These are phyloP conservation scores for Hiodon tergisus DNA, from an alignment of 2,113 vertebrate species.

Conservation along the genomic window DNA sequence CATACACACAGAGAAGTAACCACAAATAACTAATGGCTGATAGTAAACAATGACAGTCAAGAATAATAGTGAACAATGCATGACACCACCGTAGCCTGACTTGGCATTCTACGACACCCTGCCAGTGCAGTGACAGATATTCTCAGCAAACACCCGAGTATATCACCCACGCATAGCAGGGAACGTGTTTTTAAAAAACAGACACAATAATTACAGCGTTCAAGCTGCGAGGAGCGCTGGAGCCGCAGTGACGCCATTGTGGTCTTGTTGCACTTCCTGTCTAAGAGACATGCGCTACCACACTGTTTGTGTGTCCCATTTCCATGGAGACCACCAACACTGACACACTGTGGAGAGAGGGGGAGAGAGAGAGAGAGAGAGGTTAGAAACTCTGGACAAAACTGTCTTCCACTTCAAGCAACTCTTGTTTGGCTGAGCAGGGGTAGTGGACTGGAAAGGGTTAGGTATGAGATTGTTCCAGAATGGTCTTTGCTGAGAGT, in stretches of 20 bases:
- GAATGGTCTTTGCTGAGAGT: no score
- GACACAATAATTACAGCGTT: not conserved
- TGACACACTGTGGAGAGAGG: not conserved
- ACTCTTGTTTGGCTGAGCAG: no score
- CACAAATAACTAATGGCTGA: not conserved
- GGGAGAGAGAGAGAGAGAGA: not conserved
- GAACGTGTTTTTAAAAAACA: not conserved
- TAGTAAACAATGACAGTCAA: not conserved
- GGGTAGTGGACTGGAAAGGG: no score
- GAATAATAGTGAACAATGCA: no score
- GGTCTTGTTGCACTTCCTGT: constrained; percentile 24
- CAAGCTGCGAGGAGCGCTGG: not conserved
- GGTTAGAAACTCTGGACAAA: not conserved
- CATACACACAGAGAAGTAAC: not conserved
- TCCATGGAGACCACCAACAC: constrained; percentile 22
- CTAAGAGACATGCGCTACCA: constrained; percentile 13
- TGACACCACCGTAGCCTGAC: no score
- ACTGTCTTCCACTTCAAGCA: not conserved
- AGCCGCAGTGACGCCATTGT: constrained; percentile 25
- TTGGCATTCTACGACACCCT: no score
- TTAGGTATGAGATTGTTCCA: no score
- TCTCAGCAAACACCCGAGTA: not conserved
- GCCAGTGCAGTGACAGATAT: not conserved
- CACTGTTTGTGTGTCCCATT: constrained; percentile 26
- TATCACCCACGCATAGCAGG: not conserved